Base-by-base conservation (phyloP, 2,888 invertebrate species). In the Notodonta dromedarius region DNA sequence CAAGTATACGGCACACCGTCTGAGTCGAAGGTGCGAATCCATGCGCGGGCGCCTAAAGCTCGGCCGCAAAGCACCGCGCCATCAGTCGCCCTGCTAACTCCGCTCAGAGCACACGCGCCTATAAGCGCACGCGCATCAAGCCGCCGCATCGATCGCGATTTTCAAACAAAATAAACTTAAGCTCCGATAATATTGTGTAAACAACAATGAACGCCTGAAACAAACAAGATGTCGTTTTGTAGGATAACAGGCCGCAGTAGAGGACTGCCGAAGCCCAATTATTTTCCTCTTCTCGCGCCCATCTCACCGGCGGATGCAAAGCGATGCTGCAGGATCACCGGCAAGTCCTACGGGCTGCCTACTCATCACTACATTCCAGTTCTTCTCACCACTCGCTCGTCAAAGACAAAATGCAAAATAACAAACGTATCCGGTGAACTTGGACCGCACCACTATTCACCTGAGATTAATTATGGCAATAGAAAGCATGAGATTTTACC, bases 261-360 rank as follows among this genome's bases (percentile, higher is more conserved):
- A 76, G 96, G 96, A 78, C 94, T 97, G 79, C 97, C 97, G 59
- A 96, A 97, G 83, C 97, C 97, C 59, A 96, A 97, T 87, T 97
- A 97, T 84, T 96, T 97, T 80, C 97, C 97, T 24, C 93, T 97
- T 58, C 93, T 97, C 71, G 96, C 96, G 55, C 97, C 97, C 5
- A 96, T 97, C 66, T 96, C 97, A 57, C 97, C 97, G 13, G 96
- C 96, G n/a, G 97, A 97, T 82, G 97, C 97, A 2, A 95, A 96
- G 79, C 94, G 97, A 66, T 95, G 96, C 84, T 96, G 97, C 88
- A 95, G 96, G 73, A 96, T 97, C 76, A 97, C 97, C 57, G 96
- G 96, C 62, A 96, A 96, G 84, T 96, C 96, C 48, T 95, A 96
- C 69, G 96, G 96, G 42, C 91, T 96, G 60, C 96, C 96, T 55